Percentiles rank a stretch among this genome's conserved stretches.
Conservation (phyloP, 1,140 invertebrate genomes). For the Saccostrea glomerata region DNA sequence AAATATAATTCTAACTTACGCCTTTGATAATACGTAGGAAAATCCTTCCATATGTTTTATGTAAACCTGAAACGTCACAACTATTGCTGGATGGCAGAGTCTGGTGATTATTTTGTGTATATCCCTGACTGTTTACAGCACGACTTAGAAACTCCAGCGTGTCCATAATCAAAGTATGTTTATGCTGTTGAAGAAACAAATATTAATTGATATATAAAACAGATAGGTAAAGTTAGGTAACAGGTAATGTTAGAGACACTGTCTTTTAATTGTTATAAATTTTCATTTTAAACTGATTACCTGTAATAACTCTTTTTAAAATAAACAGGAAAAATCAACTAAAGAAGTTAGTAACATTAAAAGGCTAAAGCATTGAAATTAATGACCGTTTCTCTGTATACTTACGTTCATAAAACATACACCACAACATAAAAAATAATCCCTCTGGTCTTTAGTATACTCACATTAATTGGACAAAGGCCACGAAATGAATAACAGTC, state of each 20-base stretch:
- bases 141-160: slow-evolving; percentile 59
- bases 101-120: neutral
- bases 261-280: neutral
- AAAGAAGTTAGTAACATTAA: too few species aligned
- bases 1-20: neutral
- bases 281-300: neutral
- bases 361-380: too few species aligned
- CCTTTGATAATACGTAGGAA: neutral
- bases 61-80: slow-evolving; percentile 43
- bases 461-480: slow-evolving; percentile 14
- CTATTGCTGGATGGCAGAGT: neutral
- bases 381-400: too few species aligned
- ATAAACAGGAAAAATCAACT: too few species aligned
- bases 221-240: too few species aligned
- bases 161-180: slow-evolving; percentile 67
- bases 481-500: slow-evolving; percentile 2
- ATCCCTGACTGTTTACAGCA: slow-evolving; percentile 44
- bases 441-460: neutral
- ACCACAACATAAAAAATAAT: neutral
- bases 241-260: neutral
- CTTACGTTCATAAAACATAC: too few species aligned
- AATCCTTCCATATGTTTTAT: neutral
- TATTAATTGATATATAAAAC: neutral
- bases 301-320: too few species aligned
- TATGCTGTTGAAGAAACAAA: slow-evolving; percentile 57